A percentile compares a stretch with the other conserved stretches of the same genome.
phyloP scores from a whole-genome alignment of 35 echinoderm and acorn worm genomes.

The Holothuria glaberrima region DNA sequence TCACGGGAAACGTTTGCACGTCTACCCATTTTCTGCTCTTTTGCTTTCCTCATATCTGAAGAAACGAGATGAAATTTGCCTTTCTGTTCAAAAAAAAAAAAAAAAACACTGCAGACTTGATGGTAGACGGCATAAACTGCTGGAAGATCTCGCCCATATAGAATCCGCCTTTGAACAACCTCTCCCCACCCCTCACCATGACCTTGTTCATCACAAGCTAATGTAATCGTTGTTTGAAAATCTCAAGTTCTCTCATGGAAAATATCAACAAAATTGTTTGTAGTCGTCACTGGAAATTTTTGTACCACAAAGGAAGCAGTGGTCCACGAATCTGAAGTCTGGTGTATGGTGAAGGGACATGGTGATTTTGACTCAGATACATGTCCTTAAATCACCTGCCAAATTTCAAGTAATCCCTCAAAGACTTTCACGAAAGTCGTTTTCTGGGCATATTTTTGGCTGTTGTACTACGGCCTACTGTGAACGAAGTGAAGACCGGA shows the following conservation, averaged over 20 bases:
- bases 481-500: too few relatives aligned
- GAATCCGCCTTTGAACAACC: not conserved
- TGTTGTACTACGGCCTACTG: too few relatives aligned
- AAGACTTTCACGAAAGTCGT: too few relatives aligned
- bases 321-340: not conserved
- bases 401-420: too few relatives aligned
- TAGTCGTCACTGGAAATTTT: not conserved
- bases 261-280: not conserved
- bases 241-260: conserved; percentile 1
- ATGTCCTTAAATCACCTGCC: too few relatives aligned
- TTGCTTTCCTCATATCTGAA: not conserved
- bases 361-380: too few relatives aligned
- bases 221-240: conserved; percentile 5
- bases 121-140: conserved; percentile 1
- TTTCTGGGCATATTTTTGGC: too few relatives aligned
- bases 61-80: too few relatives aligned
- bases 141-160: not conserved
- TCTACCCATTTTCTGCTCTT: too few relatives aligned
- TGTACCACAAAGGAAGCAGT: conserved; percentile 17
- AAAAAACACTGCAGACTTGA: conserved; percentile 28
- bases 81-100: too few relatives aligned
- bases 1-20: not conserved
- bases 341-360: too few relatives aligned
- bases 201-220: conserved; percentile 6
- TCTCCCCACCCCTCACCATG: conserved; percentile 8